Conservation (phyloP, 2,113 vertebrate species). For the Mustelus asterias region DNA sequence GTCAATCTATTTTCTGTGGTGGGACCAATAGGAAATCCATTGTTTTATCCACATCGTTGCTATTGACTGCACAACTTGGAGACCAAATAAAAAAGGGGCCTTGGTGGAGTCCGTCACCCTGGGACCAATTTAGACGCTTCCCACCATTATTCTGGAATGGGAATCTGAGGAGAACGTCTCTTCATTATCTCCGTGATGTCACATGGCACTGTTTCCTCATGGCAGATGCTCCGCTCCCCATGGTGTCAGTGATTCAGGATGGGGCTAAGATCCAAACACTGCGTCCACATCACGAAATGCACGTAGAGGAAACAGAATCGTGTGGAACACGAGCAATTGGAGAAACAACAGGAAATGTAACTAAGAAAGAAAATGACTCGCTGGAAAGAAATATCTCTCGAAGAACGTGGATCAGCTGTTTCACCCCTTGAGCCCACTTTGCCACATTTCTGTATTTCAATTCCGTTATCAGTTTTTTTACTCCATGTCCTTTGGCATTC, state of each 20-base stretch:
- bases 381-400: not conserved
- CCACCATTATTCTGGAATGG: not conserved
- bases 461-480: not conserved
- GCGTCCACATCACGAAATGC: not conserved
- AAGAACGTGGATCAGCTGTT: not conserved
- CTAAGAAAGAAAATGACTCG: not conserved
- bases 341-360: conserved; percentile 7
- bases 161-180: not conserved
- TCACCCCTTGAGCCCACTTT: not conserved
- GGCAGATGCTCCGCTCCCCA: not conserved
- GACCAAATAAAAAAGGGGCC: not conserved
- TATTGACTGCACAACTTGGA: too few relatives aligned
- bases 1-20: not conserved
- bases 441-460: not conserved
- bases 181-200: not conserved
- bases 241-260: not conserved
- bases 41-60: not conserved
- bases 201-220: not conserved
- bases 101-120: not conserved
- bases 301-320: not conserved
- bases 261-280: not conserved
- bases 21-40: not conserved
- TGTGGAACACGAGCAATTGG: not conserved
- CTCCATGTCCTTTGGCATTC: not conserved
- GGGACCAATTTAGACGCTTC: conserved; percentile 7